These are phyloP conservation scores for Sarotherodon lohbergeri DNA, from an alignment of 2,113 vertebrate genomes.

Conservation along the genomic window DNA sequence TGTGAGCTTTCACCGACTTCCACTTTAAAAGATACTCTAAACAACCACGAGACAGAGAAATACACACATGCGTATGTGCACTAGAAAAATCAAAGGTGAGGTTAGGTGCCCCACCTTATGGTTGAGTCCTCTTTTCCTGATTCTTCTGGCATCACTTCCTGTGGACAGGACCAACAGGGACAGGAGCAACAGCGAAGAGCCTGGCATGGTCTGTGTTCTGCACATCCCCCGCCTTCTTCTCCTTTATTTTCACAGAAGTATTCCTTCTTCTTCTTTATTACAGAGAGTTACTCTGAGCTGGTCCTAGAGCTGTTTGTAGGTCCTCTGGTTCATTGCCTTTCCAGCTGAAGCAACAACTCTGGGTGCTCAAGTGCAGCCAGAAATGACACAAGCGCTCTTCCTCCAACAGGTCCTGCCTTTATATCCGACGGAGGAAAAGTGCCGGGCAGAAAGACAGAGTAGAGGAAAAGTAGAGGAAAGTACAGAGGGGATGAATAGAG, in stretches of 20 bases:
- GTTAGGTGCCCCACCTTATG: constrained; percentile 67
- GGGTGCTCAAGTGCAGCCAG: constrained; percentile 36
- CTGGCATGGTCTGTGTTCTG: constrained; percentile 57
- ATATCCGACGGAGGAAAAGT: constrained; percentile 30
- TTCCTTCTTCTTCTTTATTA: not conserved
- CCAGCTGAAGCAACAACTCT: constrained; percentile 19
- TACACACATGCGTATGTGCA: not conserved
- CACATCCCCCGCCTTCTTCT: not conserved
- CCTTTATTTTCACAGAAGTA: not conserved
- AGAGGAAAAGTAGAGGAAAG: constrained; percentile 9
- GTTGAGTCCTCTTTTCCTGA: constrained; percentile 72
- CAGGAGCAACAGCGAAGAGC: constrained; percentile 44
- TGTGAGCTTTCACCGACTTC: constrained; percentile 25
- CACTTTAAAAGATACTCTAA: not conserved
- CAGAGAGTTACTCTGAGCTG: not conserved
- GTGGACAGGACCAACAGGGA: constrained; percentile 62
- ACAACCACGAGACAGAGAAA: not conserved
- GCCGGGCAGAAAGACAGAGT: constrained; percentile 22
- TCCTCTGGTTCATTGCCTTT: not conserved
- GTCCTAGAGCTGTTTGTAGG: not conserved
- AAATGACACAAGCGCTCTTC: constrained; percentile 54
- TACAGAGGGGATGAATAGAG: constrained; percentile 33
- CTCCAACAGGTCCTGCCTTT: constrained; percentile 43
- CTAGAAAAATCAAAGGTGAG: not conserved
- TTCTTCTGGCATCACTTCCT: constrained; percentile 61